Evolutionary conservation across 2,113 vertebrate species (phyloP).

Genomic region (Chionodraco myersi): DNA sequence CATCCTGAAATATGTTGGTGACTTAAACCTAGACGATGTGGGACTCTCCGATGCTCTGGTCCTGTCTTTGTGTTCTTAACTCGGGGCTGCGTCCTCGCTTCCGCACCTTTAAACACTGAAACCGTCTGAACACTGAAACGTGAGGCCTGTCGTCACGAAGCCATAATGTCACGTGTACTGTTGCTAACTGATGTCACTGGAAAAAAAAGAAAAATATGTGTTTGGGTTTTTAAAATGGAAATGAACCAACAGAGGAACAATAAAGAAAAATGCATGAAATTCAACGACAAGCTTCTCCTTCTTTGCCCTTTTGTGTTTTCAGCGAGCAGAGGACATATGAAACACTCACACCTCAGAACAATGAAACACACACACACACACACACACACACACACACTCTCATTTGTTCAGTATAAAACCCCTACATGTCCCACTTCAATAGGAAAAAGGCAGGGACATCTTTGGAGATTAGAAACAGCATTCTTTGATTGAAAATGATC

Average conservation of each 20-base stretch:
- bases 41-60: neutral
- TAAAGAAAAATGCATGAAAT: slow-evolving; percentile 58
- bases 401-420: too few species aligned
- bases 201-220: too few species aligned
- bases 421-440: too few species aligned
- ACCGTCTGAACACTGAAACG: slow-evolving; percentile 8
- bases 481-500: too few species aligned
- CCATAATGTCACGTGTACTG: slow-evolving; percentile 46
- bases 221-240: slow-evolving; percentile 24
- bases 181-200: slow-evolving; percentile 13
- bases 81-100: neutral
- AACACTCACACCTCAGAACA: slow-evolving; percentile 36
- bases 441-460: too few species aligned
- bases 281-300: neutral
- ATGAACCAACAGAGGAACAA: slow-evolving; percentile 36
- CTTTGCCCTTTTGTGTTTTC: neutral
- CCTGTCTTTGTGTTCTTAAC: neutral
- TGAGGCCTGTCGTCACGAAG: slow-evolving; percentile 43
- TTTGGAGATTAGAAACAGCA: too few species aligned
- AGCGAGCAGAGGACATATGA: slow-evolving; percentile 14
- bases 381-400: too few species aligned
- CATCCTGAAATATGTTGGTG: neutral
- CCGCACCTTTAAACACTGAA: slow-evolving; percentile 52
- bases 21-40: neutral
- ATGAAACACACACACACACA: neutral